A percentile compares a stretch with the other conserved stretches of the same genome.
These are phyloP conservation scores for Agelaius phoeniceus DNA, from an alignment of 2,113 vertebrate genomes.

Conservation along the genomic window DNA sequence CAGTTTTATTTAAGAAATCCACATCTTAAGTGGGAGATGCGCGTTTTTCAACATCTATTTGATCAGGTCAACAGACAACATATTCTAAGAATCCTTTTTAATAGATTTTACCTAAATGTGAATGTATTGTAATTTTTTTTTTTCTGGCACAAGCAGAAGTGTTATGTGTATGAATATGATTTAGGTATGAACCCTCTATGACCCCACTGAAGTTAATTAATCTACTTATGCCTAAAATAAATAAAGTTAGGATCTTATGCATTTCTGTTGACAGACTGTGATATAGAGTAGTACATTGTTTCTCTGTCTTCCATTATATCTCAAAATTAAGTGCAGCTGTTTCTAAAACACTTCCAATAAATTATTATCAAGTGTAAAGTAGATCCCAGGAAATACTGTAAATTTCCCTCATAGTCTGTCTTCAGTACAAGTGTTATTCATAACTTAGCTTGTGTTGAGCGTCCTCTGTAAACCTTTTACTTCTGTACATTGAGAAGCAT, in stretches of 20 bases:
- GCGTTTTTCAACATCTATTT: slow-evolving; percentile 80
- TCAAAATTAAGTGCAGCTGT: not conserved
- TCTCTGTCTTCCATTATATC: not conserved
- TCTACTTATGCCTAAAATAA: not conserved
- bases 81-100: not conserved
- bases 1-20: slow-evolving; percentile 75
- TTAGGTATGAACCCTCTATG: not conserved
- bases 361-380: not conserved
- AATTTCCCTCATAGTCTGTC: not conserved
- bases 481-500: not conserved
- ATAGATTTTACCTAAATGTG: not conserved
- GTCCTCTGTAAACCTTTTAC: not conserved
- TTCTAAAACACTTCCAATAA: not conserved
- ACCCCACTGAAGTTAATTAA: not conserved
- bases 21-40: slow-evolving; percentile 67
- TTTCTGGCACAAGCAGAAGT: not conserved
- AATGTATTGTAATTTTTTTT: not conserved
- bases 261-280: not conserved
- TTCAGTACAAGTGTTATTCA: not conserved
- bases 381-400: not conserved
- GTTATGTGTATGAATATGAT: not conserved
- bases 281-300: not conserved
- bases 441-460: not conserved
- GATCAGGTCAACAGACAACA: slow-evolving; percentile 63
- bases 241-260: not conserved